phyloP scores from a whole-genome alignment of 2,888 invertebrate species.

The Sialis lutaria region DNA sequence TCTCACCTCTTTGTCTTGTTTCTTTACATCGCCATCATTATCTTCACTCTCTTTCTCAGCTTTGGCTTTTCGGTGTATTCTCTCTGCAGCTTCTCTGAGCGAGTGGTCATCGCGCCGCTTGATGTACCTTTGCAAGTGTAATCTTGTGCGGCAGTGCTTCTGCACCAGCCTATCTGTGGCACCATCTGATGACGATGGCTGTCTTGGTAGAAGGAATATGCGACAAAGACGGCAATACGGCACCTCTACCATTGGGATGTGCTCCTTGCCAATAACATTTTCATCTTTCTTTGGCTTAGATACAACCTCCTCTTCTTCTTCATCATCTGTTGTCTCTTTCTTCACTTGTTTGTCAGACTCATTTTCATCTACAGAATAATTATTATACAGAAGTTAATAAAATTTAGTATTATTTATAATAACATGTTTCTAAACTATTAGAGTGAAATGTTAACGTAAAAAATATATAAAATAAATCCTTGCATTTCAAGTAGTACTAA shows the following conservation, averaged over 20 bases:
- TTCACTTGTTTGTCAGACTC: slow-evolving; percentile 13
- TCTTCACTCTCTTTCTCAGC: slow-evolving; percentile 22
- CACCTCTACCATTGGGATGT: slow-evolving; percentile 60
- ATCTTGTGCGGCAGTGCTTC: slow-evolving; percentile 56
- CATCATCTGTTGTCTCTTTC: slow-evolving; percentile 16
- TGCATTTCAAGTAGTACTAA: too few species aligned
- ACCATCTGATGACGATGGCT: slow-evolving; percentile 21
- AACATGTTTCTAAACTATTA: slow-evolving; percentile 9
- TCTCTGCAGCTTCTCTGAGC: slow-evolving; percentile 50
- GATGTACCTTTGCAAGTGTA: slow-evolving; percentile 60
- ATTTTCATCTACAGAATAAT: slow-evolving; percentile 27
- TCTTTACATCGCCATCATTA: slow-evolving; percentile 14
- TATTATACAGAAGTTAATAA: too few species aligned
- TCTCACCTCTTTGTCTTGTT: slow-evolving; percentile 6
- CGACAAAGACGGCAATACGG: slow-evolving; percentile 68
- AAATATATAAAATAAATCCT: neutral
- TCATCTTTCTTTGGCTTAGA: slow-evolving; percentile 9
- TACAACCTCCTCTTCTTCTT: slow-evolving; percentile 20
- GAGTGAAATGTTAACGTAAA: slow-evolving; percentile 4
- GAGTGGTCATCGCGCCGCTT: slow-evolving; percentile 62
- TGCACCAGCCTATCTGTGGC: slow-evolving; percentile 43
- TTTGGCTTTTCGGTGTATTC: slow-evolving; percentile 42
- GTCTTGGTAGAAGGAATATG: slow-evolving; percentile 39
- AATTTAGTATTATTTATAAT: neutral
- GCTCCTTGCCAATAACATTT: slow-evolving; percentile 39